Base-by-base conservation (phyloP, 2,113 vertebrate genomes). In the Bombycilla garrulus region DNA sequence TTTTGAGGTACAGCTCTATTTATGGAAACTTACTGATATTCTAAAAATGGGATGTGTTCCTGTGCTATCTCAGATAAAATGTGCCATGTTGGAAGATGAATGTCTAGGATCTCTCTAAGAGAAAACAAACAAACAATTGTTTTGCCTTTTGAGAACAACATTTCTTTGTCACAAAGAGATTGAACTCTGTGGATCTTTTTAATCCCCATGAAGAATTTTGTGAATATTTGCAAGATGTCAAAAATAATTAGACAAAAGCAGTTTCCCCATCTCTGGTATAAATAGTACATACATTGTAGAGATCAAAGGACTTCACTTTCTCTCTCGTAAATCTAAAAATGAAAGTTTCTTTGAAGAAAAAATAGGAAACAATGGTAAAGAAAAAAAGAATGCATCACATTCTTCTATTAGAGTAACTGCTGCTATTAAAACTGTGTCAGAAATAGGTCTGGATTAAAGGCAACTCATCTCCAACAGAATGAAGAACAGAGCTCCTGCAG, bases 191-290 rank as follows among this genome's bases (percentile, higher is more conserved):
- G 89, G 81, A 88, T 86, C 92, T 95, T 92, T 92, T 69, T 92
- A 93, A 97, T 95, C 47, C 80, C 76, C n/a, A 24, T 38, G 95
- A 97, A 95, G 92, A 97, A 97, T 95, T 98, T 97, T 97, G 97
- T 93, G 97, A 97, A 97, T 93, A 97, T 98, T 98, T 97, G 95
- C 96, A 95, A 95, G 95, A 92, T 42, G 95, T 98, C 97, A 97
- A 83, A 97, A 97, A 97, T 98, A 98, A 98, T 98, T 98, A 97
- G 97, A 97, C 94, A 96, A 96, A 96, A 97, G 81, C 86, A 80
- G 88, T 95, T 97, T 88, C 86, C 19, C 64, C 92, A 85, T 73
- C 91, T 85, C 38, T 28, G 69, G 79, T 80, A 95, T 77, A 96
- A 97, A 94, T 62, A 70, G 91, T 76, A 79, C 5, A 42, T 61